These are phyloP conservation scores for Lophura swinhoii DNA, from an alignment of 2,797 vertebrate genomes.

Conservation along the genomic window DNA sequence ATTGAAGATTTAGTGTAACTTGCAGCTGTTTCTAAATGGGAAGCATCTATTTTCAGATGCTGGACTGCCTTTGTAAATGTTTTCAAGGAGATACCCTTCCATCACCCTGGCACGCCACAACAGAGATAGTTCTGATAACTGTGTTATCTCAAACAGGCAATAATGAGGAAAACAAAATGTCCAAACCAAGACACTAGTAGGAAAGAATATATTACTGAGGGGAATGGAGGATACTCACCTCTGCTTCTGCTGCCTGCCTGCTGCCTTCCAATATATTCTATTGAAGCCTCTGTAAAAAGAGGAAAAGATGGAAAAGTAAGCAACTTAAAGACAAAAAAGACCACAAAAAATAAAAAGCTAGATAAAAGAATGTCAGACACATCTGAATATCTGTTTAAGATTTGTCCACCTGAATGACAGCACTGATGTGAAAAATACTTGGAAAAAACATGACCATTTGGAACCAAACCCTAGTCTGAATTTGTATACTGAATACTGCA, in stretches of 20 bases:
- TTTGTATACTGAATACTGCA: not conserved
- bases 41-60: not conserved
- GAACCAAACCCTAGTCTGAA: not conserved
- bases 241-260: not conserved
- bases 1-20: not conserved
- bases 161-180: not conserved
- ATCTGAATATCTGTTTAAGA: not conserved
- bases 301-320: not conserved
- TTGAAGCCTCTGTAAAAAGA: not conserved
- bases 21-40: not conserved
- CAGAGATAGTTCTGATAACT: not conserved
- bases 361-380: not conserved
- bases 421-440: not conserved
- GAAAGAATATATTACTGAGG: not conserved
- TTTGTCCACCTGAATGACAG: not conserved
- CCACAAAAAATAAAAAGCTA: not conserved
- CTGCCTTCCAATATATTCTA: not conserved
- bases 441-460: not conserved
- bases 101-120: not conserved
- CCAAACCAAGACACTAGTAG: not conserved
- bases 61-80: not conserved
- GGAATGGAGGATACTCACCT: not conserved
- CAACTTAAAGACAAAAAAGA: not conserved
- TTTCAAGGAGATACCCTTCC: not conserved
- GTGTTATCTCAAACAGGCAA: not conserved